Conservation (phyloP, 2,888 invertebrate species). For the Pollenia griseotomentosa region DNA sequence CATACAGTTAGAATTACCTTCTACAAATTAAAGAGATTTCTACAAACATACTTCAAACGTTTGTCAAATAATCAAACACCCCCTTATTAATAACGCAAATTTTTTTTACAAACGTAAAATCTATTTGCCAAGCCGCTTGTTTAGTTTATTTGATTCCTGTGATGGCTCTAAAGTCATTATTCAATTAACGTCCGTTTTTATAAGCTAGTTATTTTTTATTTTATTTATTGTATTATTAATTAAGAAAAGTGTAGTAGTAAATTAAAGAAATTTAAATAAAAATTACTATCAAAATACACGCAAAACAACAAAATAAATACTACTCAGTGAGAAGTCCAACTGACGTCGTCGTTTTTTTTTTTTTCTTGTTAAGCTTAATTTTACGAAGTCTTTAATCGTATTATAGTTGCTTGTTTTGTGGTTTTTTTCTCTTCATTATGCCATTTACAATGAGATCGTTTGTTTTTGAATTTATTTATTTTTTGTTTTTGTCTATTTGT, state of each 20-base stretch:
- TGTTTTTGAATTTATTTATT: neutral
- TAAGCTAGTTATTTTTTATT: neutral
- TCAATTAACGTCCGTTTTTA: neutral
- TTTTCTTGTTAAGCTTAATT: neutral
- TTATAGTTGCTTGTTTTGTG: constrained; percentile 11
- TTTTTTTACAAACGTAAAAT: too few species aligned
- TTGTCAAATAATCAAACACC: too few species aligned
- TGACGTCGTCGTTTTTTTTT: neutral
- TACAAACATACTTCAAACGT: too few species aligned
- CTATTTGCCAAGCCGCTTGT: too few species aligned
- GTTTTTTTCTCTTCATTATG: neutral
- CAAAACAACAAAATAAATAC: neutral
- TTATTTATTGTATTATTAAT: neutral
- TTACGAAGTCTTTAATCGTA: constrained; percentile 16
- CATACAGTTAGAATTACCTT: too few species aligned
- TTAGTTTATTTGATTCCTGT: neutral
- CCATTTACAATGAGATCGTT: constrained; percentile 10
- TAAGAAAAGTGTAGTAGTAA: neutral
- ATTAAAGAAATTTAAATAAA: neutral
- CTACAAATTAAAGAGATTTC: too few species aligned
- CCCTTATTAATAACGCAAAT: too few species aligned
- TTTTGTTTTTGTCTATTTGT: constrained; percentile 22
- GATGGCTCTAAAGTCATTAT: neutral
- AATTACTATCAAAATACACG: neutral
- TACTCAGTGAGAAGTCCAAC: neutral